Conservation (phyloP, 2,888 invertebrate species). For the Gymnoscelis rufifasciata region DNA sequence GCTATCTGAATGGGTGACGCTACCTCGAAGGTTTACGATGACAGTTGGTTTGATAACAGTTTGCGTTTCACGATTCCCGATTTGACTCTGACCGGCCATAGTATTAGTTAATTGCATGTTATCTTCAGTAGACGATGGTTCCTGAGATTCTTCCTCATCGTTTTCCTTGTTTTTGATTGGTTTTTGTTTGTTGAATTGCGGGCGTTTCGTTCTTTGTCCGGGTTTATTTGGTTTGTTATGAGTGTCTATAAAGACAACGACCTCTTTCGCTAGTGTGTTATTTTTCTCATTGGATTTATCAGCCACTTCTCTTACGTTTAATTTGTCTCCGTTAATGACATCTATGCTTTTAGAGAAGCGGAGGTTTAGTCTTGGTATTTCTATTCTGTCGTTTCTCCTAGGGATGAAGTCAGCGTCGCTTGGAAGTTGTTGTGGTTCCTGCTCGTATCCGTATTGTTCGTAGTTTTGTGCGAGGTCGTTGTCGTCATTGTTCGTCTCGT, state of each 20-base stretch:
- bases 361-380: slow-evolving; percentile 63
- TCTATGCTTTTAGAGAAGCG: slow-evolving; percentile 59
- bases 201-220: slow-evolving; percentile 48
- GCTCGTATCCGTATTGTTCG: slow-evolving; percentile 51
- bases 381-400: slow-evolving; percentile 66
- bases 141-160: slow-evolving; percentile 23
- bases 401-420: slow-evolving; percentile 60
- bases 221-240: slow-evolving; percentile 36
- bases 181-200: slow-evolving; percentile 30
- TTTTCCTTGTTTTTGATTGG: slow-evolving; percentile 40
- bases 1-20: slow-evolving; percentile 59
- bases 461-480: slow-evolving; percentile 57
- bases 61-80: slow-evolving; percentile 69
- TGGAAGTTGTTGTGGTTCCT: slow-evolving; percentile 49
- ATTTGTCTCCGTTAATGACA: slow-evolving; percentile 31
- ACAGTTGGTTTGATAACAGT: slow-evolving; percentile 71
- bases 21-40: slow-evolving; percentile 67
- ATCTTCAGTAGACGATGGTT: slow-evolving; percentile 30
- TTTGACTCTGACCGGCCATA: slow-evolving; percentile 69
- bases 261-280: slow-evolving; percentile 46
- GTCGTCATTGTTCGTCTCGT: slow-evolving; percentile 55
- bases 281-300: slow-evolving; percentile 28
- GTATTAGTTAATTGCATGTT: slow-evolving; percentile 50
- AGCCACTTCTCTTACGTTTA: slow-evolving; percentile 15
- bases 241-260: slow-evolving; percentile 54